Conservation (phyloP, 2,113 vertebrate species). For the Herpetotheres cachinnans region DNA sequence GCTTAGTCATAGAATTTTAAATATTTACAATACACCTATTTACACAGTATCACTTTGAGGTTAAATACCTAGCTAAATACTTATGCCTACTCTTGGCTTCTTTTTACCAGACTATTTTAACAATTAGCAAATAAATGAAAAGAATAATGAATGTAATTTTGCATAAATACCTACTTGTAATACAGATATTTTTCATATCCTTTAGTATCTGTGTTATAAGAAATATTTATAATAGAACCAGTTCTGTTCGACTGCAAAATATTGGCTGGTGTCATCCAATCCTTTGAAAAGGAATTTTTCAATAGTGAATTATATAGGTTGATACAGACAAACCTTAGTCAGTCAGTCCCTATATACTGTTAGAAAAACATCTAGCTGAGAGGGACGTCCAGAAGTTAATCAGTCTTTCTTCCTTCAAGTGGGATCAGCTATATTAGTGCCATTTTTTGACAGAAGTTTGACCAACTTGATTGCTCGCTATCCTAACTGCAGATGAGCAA, state of each 20-base stretch:
- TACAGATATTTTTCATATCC: not conserved
- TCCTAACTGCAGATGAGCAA: not conserved
- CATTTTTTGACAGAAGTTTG: not conserved
- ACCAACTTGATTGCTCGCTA: not conserved
- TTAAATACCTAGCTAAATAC: conserved; percentile 47
- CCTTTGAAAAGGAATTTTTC: not conserved
- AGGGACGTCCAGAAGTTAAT: not conserved
- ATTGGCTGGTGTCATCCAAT: not conserved
- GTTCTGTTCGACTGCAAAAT: not conserved
- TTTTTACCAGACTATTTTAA: conserved; percentile 21
- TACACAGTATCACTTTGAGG: conserved; percentile 41
- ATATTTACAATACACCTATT: conserved; percentile 67
- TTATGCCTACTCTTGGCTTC: not conserved
- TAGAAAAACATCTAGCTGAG: not conserved
- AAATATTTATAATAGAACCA: not conserved
- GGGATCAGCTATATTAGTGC: not conserved
- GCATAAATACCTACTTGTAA: not conserved
- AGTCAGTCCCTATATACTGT: not conserved
- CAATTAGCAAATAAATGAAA: conserved; percentile 37
- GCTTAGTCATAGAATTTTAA: conserved; percentile 62
- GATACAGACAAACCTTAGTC: not conserved
- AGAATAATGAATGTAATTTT: not conserved
- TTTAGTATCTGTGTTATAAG: not conserved
- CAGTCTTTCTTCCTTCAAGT: not conserved
- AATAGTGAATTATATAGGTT: not conserved